Evolutionary conservation across 2,113 vertebrate genomes (phyloP), one percentile per base, ranked within the genome.

Genomic region (Mystacornis crossleyi): DNA sequence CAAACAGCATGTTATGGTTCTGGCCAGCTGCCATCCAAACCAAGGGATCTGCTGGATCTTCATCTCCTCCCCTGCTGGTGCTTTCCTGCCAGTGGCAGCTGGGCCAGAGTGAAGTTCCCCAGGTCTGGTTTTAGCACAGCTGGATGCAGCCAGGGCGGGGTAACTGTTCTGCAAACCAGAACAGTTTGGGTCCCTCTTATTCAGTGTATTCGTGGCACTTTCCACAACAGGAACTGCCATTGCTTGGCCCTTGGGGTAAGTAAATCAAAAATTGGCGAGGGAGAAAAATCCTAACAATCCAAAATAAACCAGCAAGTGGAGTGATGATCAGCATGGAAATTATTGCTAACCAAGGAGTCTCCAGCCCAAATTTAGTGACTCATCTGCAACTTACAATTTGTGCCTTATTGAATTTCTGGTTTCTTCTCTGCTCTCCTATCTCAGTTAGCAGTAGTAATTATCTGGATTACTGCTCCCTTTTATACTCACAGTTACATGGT

Each of bases 241-340:
- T 62, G n/a, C 54, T 61, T 58, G 51, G 50, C 29, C 31, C 3
- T 28, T 9, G 4, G 2, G 6, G 38, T 36, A 65, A 77, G 47
- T 13, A n/a, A 50, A 83, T 33, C 6, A 64, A 58, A 19, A 19
- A 51, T 0, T 18, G 28, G 24, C 0, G 0, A 9, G 6, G n/a
- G 34, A 45, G 29, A 65, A 55, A 77, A 75, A n/a, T 7, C 1
- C 0, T 38, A 38, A 66, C 10, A 62, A 50, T 77, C 20, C 29
- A 43, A 78, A 75, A 54, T 23, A 74, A 83, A 67, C 18, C 3
- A 51, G 34, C 43, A 42, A 29, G 11, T 20, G 24, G 5, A 61
- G 24, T 21, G 42, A 54, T 47, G 51, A 33, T 36, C 85, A 86
- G 26, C 62, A 45, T 0, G 0, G 14, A 12, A 24, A 42, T 18